Base-by-base conservation (phyloP, 2,888 invertebrate species). In the Bruchidius siliquastri region DNA sequence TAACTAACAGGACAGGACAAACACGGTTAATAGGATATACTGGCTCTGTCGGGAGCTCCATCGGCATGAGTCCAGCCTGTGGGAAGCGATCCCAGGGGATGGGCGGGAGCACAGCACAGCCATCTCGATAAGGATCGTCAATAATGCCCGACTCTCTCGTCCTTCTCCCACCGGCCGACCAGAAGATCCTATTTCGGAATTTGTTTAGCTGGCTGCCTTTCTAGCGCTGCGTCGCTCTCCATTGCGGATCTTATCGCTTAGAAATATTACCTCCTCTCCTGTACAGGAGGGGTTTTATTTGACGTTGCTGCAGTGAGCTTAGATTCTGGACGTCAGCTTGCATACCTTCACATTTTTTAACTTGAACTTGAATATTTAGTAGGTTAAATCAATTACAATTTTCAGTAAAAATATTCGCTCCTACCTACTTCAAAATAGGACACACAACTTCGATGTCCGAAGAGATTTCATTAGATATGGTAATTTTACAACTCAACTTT, bases 11-110 rank as follows among this genome's bases (percentile, higher is more conserved):
- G 72, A 76, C 74, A 74, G 72, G 72, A 73, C 71, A 76, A 69
- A 74, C 75, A 72, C 79, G 77, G 75, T 80, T 83, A 83, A 82
- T 82, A 80, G 81, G 82, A 82, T 83, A 81, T 49, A 49, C 49
- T 4, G 49, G 49, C 80, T 71, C 75, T 81, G 79, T 81, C 82
- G 81, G 77, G 77, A 76, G 78, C 72, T 77, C 49, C 49, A 49
- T 49, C 49, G 49, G 49, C 49, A 49, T 49, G 49, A 49, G 49
- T 81, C 80, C 82, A 82, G 82, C 81, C 82, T 83, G 81, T 80
- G 78, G 80, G 79, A 80, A 82, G 80, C 76, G 77, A 77, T 79
- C 82, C 79, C 82, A 73, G 69, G 81, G 78, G 82, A 77, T 75
- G 71, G 67, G 71, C 76, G 49, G 49, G 49, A 49, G 49, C 49